These are phyloP conservation scores for Haliclona indistincta DNA, from an alignment of 37 sponge, comb jelly and placozoan species.

Conservation along the genomic window DNA sequence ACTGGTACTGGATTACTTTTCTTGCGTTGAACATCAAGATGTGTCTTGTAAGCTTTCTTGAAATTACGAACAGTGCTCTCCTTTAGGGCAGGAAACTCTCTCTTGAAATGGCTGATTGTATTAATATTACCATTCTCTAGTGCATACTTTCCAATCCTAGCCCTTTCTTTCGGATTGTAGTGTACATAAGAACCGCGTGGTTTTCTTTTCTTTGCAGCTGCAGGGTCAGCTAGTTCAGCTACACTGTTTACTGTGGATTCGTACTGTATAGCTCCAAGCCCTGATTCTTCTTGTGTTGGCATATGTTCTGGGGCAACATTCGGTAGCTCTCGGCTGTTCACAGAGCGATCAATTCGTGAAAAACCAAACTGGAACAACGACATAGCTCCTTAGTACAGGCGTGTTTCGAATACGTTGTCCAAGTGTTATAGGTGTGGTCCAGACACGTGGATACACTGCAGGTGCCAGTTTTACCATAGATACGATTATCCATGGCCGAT, in stretches of 20 bases:
- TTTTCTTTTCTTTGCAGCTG: constrained; percentile 32
- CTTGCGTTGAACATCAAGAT: constrained; percentile 6
- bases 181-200: constrained; percentile 28
- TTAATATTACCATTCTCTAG: constrained; percentile 37
- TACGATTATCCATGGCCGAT: too few species aligned
- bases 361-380: constrained; percentile 37
- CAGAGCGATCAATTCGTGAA: not conserved
- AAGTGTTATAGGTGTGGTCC: too few species aligned
- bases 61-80: constrained; percentile 39
- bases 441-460: too few species aligned
- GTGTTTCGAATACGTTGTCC: too few species aligned
- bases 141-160: constrained; percentile 27
- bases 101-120: constrained; percentile 18
- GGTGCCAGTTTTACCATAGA: too few species aligned
- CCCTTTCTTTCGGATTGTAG: constrained; percentile 21
- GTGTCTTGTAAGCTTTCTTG: constrained; percentile 30
- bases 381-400: too few species aligned
- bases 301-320: constrained; percentile 4
- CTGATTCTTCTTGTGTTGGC: constrained; percentile 15
- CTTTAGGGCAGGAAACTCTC: constrained; percentile 11
- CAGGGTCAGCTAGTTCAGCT: constrained; percentile 1
- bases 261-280: constrained; percentile 17
- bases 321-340: too few species aligned
- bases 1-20: constrained; percentile 30
- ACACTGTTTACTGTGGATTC: not conserved